These are phyloP conservation scores for Mercenaria mercenaria DNA, from an alignment of 1,140 invertebrate species.

Conservation along the genomic window DNA sequence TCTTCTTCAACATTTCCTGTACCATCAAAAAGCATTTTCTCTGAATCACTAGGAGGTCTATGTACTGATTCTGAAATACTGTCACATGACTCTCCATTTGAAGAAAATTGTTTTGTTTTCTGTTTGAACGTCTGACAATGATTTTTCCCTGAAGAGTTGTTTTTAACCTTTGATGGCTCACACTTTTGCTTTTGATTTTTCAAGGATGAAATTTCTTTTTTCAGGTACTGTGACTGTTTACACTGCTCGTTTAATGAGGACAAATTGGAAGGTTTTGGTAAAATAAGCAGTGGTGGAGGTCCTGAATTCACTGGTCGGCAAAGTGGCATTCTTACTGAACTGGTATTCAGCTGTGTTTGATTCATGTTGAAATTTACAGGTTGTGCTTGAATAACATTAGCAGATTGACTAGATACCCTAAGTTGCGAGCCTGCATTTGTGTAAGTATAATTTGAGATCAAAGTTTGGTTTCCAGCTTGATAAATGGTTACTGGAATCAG, in stretches of 20 bases:
- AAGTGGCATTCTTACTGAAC: background rate
- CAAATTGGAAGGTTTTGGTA: background rate
- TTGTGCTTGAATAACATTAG: background rate
- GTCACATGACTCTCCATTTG: background rate
- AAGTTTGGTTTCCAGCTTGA: slow-evolving; percentile 8
- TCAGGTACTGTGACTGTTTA: too few relatives aligned
- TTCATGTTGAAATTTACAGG: background rate
- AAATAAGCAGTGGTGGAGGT: background rate
- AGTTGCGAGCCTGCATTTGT: background rate
- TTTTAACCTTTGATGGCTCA: too few relatives aligned
- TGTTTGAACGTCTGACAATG: background rate
- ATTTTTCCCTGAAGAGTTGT: background rate
- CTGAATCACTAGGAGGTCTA: background rate
- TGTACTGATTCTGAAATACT: background rate
- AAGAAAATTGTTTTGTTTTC: background rate
- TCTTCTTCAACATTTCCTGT: slow-evolving; percentile 7
- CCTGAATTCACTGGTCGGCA: background rate
- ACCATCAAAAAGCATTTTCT: background rate
- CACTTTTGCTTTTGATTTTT: too few relatives aligned
- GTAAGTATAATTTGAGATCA: background rate
- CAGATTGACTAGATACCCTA: background rate
- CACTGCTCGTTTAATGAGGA: background rate
- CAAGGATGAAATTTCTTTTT: too few relatives aligned
- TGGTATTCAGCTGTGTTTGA: background rate
- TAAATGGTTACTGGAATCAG: background rate